Evolutionary conservation across 2,797 vertebrate species (phyloP).

Genomic region (Naso thynnoides): DNA sequence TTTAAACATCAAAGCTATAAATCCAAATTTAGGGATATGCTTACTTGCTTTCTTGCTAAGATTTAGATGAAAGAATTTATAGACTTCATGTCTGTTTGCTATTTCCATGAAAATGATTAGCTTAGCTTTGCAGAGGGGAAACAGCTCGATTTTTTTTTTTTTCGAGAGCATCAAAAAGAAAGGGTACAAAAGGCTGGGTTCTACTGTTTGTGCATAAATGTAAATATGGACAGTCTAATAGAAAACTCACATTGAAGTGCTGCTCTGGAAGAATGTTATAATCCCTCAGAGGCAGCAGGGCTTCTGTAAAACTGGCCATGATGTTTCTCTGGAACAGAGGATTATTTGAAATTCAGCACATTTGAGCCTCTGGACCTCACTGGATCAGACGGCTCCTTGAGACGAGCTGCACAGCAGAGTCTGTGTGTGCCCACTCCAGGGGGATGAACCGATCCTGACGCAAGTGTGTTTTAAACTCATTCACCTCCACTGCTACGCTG

Average conservation of each 20-base stretch:
- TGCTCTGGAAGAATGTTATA: constrained; percentile 9
- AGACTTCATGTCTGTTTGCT: background rate
- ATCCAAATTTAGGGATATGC: background rate
- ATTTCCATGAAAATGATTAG: background rate
- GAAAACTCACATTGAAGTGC: background rate
- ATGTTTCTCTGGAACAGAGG: constrained; percentile 15
- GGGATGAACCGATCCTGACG: constrained; percentile 13
- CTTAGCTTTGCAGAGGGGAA: background rate
- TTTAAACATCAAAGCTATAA: background rate
- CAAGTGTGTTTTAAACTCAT: constrained; percentile 32
- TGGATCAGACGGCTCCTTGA: constrained; percentile 31
- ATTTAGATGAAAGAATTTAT: background rate
- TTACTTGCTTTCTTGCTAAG: too few relatives aligned
- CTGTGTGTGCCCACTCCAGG: constrained; percentile 28
- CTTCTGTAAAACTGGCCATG: constrained; percentile 23
- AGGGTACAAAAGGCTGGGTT: background rate
- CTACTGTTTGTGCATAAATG: background rate
- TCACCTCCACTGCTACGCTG: constrained; percentile 36
- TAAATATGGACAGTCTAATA: background rate
- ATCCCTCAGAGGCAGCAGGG: constrained; percentile 12
- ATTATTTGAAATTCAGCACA: constrained; percentile 38
- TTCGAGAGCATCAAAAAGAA: too few relatives aligned
- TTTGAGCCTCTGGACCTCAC: constrained; percentile 37
- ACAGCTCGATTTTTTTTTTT: too few relatives aligned
- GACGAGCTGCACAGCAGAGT: constrained; percentile 38